phyloP scores from a whole-genome alignment of 2,888 invertebrate genomes.

The Erebia ligea region DNA sequence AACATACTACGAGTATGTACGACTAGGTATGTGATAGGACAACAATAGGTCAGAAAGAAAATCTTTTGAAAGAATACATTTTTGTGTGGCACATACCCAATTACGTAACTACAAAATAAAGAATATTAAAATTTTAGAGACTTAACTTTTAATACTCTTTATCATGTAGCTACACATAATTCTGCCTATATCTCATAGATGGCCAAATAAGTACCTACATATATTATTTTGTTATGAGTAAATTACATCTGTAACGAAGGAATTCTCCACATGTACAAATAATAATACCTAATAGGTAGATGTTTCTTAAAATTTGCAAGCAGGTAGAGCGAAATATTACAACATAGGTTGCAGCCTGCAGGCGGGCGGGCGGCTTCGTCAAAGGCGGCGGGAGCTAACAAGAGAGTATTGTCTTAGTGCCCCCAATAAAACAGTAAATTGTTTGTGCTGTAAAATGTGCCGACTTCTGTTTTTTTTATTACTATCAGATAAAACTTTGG shows the following conservation, averaged over 20 bases:
- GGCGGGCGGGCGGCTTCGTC: slow-evolving; percentile 39
- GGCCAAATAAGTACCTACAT: not conserved
- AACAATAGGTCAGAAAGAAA: no score
- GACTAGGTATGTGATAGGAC: no score
- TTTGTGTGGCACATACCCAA: no score
- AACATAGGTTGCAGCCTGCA: slow-evolving; percentile 16
- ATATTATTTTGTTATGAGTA: not conserved
- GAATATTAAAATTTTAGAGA: no score
- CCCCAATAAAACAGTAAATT: slow-evolving; percentile 57
- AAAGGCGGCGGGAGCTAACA: slow-evolving; percentile 39
- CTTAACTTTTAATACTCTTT: no score
- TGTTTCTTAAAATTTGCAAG: slow-evolving; percentile 52
- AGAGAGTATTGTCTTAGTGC: slow-evolving; percentile 70
- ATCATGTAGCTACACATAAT: no score
- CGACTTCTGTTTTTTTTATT: slow-evolving; percentile 54
- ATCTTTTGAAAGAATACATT: no score
- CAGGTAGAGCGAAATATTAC: slow-evolving; percentile 55
- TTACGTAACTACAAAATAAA: no score
- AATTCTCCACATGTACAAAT: not conserved
- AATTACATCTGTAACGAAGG: not conserved
- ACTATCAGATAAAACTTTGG: not conserved
- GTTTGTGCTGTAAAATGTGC: slow-evolving; percentile 61
- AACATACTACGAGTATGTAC: not conserved
- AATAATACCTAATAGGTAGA: slow-evolving; percentile 1
- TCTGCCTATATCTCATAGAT: no score